Percentiles rank a stretch among this genome's conserved stretches.
Conservation (phyloP, 2,888 invertebrate species). For the Megaustenia siamemsis region DNA sequence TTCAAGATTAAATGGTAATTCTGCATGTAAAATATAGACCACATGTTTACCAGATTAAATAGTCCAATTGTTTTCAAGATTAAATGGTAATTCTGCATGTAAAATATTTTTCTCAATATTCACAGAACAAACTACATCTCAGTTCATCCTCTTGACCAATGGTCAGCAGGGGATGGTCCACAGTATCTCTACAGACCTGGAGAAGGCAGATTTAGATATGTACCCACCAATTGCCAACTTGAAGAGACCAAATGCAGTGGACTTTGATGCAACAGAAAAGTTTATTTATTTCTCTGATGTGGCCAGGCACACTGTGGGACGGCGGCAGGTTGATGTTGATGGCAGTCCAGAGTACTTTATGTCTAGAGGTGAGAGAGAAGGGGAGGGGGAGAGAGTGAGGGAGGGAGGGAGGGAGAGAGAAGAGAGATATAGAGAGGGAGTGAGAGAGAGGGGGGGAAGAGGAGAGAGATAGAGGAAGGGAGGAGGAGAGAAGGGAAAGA, state of each 20-base stretch:
- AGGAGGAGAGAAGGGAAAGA: no score
- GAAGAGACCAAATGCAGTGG: constrained; percentile 85
- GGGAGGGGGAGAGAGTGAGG: no score
- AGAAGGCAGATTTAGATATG: constrained; percentile 82
- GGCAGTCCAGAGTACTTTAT: constrained; percentile 44
- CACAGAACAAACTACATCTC: constrained; percentile 83
- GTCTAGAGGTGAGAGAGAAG: constrained; percentile 41
- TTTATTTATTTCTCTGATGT: constrained; percentile 86
- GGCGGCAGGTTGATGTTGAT: constrained; percentile 68
- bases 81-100: no score
- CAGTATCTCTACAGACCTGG: constrained; percentile 82
- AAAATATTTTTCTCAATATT: neutral
- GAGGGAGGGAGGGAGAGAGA: no score
- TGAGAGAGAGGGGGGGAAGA: no score
- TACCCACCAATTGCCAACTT: constrained; percentile 86
- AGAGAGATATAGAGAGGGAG: no score
- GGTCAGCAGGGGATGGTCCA: constrained; percentile 87
- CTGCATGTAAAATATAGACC: no score
- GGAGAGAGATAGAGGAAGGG: no score
- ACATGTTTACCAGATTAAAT: no score
- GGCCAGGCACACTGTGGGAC: constrained; percentile 82
- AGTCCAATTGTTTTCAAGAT: no score
- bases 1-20: no score
- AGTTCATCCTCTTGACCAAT: constrained; percentile 86
- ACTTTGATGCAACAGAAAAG: constrained; percentile 84